phyloP scores from a whole-genome alignment of 2,797 vertebrate genomes.

The Sternotherus odoratus region DNA sequence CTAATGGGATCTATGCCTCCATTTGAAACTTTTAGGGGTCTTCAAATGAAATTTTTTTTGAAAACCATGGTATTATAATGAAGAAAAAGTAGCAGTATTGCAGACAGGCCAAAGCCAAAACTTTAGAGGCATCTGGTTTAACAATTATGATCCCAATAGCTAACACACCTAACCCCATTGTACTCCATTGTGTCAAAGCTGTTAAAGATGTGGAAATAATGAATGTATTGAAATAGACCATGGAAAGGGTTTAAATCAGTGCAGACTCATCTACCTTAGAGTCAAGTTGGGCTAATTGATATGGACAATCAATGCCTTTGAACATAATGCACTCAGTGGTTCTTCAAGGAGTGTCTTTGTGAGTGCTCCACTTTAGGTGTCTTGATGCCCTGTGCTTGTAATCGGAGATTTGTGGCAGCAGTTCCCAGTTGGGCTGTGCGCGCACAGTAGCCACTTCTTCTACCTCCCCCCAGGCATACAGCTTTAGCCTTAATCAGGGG shows the following conservation, averaged over 20 bases:
- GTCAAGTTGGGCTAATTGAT: background rate
- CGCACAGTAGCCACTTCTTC: no score
- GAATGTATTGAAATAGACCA: background rate
- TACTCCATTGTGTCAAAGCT: background rate
- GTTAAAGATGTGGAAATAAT: background rate
- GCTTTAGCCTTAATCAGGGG: no score
- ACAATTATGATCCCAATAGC: background rate
- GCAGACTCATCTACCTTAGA: background rate
- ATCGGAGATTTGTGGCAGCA: no score
- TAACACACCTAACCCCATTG: rapidly evolving
- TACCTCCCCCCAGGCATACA: no score
- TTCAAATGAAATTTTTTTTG: background rate
- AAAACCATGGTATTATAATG: background rate
- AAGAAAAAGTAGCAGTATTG: background rate
- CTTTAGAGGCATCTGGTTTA: background rate
- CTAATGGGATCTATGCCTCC: background rate
- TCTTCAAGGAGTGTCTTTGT: no score
- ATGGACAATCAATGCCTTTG: background rate
- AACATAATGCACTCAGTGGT: background rate
- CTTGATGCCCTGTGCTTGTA: no score
- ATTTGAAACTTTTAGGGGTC: no score
- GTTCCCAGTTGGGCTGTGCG: no score
- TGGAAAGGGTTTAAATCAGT: background rate
- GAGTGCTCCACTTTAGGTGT: no score
- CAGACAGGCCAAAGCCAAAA: background rate